These are phyloP conservation scores for Lissonota sp. DNA, from an alignment of 2,888 invertebrate genomes.

Conservation along the genomic window DNA sequence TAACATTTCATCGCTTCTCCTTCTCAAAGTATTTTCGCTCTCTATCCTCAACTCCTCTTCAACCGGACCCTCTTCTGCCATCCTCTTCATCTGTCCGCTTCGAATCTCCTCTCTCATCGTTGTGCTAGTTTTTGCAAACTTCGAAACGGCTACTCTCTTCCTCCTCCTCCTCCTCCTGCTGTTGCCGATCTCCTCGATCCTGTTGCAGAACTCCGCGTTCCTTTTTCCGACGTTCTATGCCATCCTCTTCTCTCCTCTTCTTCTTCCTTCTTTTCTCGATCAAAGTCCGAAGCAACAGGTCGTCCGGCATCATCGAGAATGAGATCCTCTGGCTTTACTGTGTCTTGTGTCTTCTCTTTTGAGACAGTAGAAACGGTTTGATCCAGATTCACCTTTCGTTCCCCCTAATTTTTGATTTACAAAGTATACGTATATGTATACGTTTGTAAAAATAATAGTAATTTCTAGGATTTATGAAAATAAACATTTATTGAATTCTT, in stretches of 20 bases:
- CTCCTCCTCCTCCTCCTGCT: constrained; percentile 21
- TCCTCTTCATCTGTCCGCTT: constrained; percentile 30
- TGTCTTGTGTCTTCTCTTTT: no score
- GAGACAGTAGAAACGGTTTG: no score
- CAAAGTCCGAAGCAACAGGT: constrained; percentile 2
- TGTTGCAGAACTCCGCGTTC: constrained; percentile 53
- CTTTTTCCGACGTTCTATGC: constrained; percentile 29
- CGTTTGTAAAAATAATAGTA: no score
- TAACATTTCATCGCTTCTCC: constrained; percentile 43
- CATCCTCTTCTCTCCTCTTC: constrained; percentile 26
- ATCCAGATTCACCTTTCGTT: no score
- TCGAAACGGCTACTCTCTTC: constrained; percentile 8
- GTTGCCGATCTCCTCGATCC: constrained; percentile 53
- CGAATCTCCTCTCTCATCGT: constrained; percentile 19
- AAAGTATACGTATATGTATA: no score
- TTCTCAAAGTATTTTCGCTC: constrained; percentile 15
- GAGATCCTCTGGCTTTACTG: background rate
- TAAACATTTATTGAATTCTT: no score
- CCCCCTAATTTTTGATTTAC: no score
- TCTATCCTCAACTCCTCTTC: constrained; percentile 17
- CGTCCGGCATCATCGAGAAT: constrained; percentile 16
- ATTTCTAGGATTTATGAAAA: no score
- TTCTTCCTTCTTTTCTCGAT: constrained; percentile 14
- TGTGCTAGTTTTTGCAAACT: constrained; percentile 68
- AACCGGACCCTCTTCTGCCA: constrained; percentile 16